Conservation (phyloP, 2,888 invertebrate species). For the Drosophila longiperda region DNA sequence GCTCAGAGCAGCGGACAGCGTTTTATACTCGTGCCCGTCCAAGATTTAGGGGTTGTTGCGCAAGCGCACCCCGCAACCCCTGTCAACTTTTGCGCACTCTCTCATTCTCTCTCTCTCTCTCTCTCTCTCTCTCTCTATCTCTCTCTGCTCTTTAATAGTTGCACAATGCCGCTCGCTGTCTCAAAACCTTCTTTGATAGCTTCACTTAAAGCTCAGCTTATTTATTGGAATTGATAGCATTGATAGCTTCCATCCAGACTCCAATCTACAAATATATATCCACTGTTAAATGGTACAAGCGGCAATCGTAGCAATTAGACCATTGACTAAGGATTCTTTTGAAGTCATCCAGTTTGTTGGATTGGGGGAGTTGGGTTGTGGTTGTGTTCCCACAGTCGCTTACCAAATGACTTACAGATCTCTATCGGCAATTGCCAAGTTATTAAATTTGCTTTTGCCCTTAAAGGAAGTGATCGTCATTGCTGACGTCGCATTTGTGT, state of each 20-base stretch:
- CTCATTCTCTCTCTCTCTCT: conserved; percentile 5
- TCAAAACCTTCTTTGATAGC: not conserved
- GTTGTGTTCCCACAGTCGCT: conserved; percentile 48
- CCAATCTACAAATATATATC: no score
- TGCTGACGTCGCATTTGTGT: conserved; percentile 6
- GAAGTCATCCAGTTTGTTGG: not conserved
- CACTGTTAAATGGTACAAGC: not conserved
- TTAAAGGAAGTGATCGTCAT: conserved; percentile 64
- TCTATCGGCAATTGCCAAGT: conserved; percentile 55
- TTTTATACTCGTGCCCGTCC: conserved; percentile 62
- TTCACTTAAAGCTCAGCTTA: not conserved
- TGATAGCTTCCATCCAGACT: no score
- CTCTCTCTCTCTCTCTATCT: not conserved
- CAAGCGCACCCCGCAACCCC: conserved; percentile 61
- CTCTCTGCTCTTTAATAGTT: not conserved
- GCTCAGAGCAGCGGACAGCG: conserved; percentile 42
- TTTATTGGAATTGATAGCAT: not conserved
- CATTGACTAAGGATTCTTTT: not conserved
- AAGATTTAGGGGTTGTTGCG: conserved; percentile 69
- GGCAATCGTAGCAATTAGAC: not conserved
- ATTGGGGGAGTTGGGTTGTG: not conserved
- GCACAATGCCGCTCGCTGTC: not conserved
- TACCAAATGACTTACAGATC: conserved; percentile 63
- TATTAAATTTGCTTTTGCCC: conserved; percentile 68
- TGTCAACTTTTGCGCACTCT: conserved; percentile 13